phyloP scores from a whole-genome alignment of 2,888 invertebrate genomes.

The Notodonta ziczac region DNA sequence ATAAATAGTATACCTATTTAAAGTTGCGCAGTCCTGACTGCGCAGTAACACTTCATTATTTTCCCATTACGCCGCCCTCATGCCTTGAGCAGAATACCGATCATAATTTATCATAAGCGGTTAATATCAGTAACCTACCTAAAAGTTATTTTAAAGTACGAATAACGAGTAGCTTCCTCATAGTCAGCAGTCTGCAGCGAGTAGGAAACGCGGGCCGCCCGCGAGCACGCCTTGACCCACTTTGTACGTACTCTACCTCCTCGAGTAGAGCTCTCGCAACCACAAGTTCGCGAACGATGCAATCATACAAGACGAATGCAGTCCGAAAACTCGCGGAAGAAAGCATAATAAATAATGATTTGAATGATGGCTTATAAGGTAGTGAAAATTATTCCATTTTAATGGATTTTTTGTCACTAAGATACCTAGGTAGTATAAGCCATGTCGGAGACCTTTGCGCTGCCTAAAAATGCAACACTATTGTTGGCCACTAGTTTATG shows the following conservation, averaged over 20 bases:
- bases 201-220: conserved; percentile 73
- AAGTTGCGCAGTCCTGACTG: no score
- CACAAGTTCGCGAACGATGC: conserved; percentile 44
- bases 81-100: neutral
- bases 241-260: conserved; percentile 43
- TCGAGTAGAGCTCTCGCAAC: conserved; percentile 54
- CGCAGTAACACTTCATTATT: no score
- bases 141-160: conserved; percentile 53
- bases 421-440: no score
- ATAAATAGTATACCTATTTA: no score
- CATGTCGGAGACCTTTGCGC: no score
- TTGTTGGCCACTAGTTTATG: no score
- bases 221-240: conserved; percentile 77
- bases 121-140: conserved; percentile 43
- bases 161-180: conserved; percentile 75
- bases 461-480: no score
- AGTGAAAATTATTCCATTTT: no score
- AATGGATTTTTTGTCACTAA: no score
- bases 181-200: conserved; percentile 50
- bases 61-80: neutral
- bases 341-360: neutral
- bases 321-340: conserved; percentile 4
- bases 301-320: conserved; percentile 6
- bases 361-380: no score
- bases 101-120: conserved; percentile 18